Evolutionary conservation across 2,888 invertebrate genomes (phyloP).

Genomic region (Nomada fabriciana): DNA sequence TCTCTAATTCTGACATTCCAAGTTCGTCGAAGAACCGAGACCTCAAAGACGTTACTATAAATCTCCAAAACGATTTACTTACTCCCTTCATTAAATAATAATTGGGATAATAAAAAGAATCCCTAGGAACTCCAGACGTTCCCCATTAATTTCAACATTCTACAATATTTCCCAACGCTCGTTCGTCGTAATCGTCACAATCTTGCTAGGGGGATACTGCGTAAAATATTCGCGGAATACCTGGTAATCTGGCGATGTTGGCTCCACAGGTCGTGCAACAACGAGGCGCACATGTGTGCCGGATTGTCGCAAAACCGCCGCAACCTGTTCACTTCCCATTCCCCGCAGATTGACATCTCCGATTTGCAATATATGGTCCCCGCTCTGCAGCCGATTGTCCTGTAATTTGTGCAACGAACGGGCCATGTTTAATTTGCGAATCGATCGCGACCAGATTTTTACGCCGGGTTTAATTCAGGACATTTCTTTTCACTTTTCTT

Average conservation of each 20-base stretch:
- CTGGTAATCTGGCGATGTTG: slow-evolving; percentile 91
- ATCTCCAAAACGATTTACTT: too few species aligned
- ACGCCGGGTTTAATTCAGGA: background rate
- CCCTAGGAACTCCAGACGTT: too few species aligned
- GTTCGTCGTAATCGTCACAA: background rate
- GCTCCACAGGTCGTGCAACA: slow-evolving; percentile 96
- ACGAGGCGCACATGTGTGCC: slow-evolving; percentile 97
- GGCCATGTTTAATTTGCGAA: slow-evolving; percentile 52
- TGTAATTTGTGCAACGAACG: slow-evolving; percentile 80
- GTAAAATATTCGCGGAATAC: slow-evolving; percentile 76
- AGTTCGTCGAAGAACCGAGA: too few species aligned
- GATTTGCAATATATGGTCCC: slow-evolving; percentile 98
- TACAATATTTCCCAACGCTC: background rate
- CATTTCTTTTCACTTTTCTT: background rate
- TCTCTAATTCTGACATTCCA: too few species aligned
- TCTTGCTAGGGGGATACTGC: too few species aligned
- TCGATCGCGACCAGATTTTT: background rate
- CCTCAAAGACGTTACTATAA: too few species aligned
- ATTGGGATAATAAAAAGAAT: too few species aligned
- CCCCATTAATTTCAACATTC: background rate
- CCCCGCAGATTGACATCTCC: slow-evolving; percentile 97
- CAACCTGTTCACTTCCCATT: slow-evolving; percentile 98
- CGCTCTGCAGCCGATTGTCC: slow-evolving; percentile 98
- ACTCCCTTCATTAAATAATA: too few species aligned
- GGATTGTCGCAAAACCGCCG: slow-evolving; percentile 96